Percentiles rank a stretch among this genome's conserved stretches.
Evolutionary conservation across 37 sponge, comb jelly and placozoan species (phyloP).

Genomic region (Crambe crambe): DNA sequence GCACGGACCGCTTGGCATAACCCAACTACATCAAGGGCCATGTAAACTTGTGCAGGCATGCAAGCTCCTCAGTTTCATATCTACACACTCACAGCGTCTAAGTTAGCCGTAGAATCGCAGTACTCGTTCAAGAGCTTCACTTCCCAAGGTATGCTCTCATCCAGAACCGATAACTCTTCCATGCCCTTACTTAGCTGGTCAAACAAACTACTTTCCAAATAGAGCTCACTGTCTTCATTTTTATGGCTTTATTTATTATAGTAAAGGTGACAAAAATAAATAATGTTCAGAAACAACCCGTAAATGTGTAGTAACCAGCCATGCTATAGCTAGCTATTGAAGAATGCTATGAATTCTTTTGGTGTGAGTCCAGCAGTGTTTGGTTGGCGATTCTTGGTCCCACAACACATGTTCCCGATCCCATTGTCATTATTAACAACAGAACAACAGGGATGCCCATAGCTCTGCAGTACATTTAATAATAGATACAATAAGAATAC

Average conservation of each 20-base stretch:
- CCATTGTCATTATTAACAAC: too few species aligned
- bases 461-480: slow-evolving; percentile 6
- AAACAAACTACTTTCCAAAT: too few species aligned
- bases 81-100: slow-evolving; percentile 14
- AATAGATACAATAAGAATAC: background rate
- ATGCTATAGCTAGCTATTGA: background rate
- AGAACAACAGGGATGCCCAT: slow-evolving; percentile 43
- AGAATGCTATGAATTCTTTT: slow-evolving; percentile 9
- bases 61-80: background rate
- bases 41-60: background rate
- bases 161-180: background rate
- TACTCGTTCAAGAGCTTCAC: slow-evolving; percentile 7
- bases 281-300: too few species aligned
- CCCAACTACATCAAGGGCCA: slow-evolving; percentile 17
- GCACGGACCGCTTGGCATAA: slow-evolving; percentile 41
- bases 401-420: background rate
- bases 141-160: slow-evolving; percentile 19
- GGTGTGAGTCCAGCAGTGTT: slow-evolving; percentile 5
- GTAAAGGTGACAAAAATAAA: too few species aligned
- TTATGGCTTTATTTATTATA: too few species aligned
- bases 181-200: too few species aligned
- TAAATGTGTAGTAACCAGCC: too few species aligned
- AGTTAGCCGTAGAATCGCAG: background rate
- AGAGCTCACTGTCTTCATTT: too few species aligned
- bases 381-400: background rate